Conservation (phyloP, 2,797 vertebrate species). For the Phyllotis vaccarum region DNA sequence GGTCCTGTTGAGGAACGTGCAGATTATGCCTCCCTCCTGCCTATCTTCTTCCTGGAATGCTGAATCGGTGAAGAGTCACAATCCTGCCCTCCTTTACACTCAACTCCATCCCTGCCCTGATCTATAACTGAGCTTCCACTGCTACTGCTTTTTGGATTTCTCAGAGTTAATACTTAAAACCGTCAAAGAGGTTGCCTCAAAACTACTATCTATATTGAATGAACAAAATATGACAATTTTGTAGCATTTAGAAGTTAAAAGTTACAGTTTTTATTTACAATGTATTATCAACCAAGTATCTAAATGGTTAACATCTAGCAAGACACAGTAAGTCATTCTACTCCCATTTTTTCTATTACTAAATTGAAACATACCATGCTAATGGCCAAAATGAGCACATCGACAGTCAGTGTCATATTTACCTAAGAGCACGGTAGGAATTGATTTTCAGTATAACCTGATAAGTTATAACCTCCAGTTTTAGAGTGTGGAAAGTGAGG, state of each 20-base stretch:
- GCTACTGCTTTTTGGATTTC: not conserved
- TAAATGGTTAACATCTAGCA: not conserved
- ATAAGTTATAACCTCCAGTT: not conserved
- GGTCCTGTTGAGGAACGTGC: not conserved
- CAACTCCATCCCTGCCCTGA: rapidly evolving
- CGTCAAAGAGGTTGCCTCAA: not conserved
- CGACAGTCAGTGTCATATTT: not conserved
- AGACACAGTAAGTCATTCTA: not conserved
- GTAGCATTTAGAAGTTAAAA: not conserved
- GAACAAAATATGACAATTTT: not conserved
- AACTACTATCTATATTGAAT: not conserved
- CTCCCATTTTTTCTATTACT: not conserved
- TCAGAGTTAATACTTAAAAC: not conserved
- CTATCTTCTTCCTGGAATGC: not conserved
- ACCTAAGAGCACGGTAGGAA: not conserved
- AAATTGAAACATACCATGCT: not conserved
- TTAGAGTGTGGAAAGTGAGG: not conserved
- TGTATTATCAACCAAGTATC: not conserved
- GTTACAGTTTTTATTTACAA: not conserved
- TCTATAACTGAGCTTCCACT: not conserved
- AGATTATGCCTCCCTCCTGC: too few species aligned
- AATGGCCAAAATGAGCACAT: not conserved
- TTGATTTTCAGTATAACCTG: not conserved
- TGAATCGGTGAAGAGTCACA: not conserved
- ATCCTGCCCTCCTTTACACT: rapidly evolving